Conservation (phyloP, 2,888 invertebrate species). For the Tetropium fuscum region DNA sequence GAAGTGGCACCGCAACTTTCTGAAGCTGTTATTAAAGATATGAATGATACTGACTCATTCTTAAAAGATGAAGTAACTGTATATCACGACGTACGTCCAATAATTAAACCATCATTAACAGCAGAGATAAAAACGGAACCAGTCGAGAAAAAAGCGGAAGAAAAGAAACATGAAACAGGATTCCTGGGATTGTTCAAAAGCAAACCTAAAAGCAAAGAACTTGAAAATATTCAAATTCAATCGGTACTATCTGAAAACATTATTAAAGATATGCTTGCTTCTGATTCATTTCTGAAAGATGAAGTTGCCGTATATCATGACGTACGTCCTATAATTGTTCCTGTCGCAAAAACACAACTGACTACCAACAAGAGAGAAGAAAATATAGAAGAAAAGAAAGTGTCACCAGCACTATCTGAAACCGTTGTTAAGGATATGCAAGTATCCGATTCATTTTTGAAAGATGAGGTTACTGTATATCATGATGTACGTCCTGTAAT, state of each 20-base stretch:
- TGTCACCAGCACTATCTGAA: not conserved
- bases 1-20: no score
- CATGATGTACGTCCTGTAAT: slow-evolving; percentile 15
- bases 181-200: slow-evolving; percentile 47
- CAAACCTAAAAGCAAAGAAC: no score
- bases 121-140: slow-evolving; percentile 6
- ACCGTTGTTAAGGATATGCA: not conserved
- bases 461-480: slow-evolving; percentile 13
- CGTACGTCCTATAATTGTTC: slow-evolving; percentile 35
- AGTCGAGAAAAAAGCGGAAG: not conserved
- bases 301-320: slow-evolving; percentile 47
- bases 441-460: slow-evolving; percentile 18
- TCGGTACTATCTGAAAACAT: slow-evolving; percentile 20
- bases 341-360: no score
- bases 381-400: no score
- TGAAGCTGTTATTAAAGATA: slow-evolving; percentile 22
- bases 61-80: slow-evolving; percentile 23
- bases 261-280: slow-evolving; percentile 26
- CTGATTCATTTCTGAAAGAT: slow-evolving; percentile 33
- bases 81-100: no score
- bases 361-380: no score
- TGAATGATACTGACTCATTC: slow-evolving; percentile 32
- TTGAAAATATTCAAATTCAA: slow-evolving; percentile 19
- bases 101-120: no score
- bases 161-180: slow-evolving; percentile 24